phyloP scores from a whole-genome alignment of 2,113 vertebrate species.

The Chlorodrepanis virens region DNA sequence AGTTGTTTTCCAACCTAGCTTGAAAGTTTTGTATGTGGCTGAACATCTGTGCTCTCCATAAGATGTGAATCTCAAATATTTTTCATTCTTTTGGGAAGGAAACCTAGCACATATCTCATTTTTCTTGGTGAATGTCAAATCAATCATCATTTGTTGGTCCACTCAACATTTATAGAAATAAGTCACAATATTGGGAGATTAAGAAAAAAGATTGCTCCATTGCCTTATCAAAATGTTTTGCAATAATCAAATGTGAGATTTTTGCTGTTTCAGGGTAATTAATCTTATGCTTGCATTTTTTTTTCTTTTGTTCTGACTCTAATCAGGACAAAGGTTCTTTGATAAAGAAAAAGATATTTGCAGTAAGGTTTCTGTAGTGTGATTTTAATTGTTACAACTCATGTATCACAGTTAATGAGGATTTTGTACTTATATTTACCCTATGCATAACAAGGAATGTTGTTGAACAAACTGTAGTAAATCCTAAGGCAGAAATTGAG shows the following conservation, averaged over 20 bases:
- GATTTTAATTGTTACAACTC: background rate
- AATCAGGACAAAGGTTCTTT: background rate
- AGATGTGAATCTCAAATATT: background rate
- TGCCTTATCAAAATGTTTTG: background rate
- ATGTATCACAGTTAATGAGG: background rate
- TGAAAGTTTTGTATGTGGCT: background rate
- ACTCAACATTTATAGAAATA: background rate
- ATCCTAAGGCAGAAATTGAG: background rate
- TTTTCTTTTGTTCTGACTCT: background rate
- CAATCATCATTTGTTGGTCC: background rate
- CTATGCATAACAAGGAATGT: background rate
- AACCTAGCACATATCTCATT: background rate
- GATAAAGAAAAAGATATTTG: background rate
- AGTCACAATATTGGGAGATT: background rate
- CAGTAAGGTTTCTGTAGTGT: background rate
- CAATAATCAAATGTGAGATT: background rate
- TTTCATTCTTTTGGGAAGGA: slow-evolving; percentile 1
- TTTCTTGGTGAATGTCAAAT: background rate
- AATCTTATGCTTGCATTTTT: background rate
- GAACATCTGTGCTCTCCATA: background rate
- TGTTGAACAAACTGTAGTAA: background rate
- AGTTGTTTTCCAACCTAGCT: background rate
- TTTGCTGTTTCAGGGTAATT: background rate
- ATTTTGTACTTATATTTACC: background rate
- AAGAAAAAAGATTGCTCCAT: background rate